These are phyloP conservation scores for Leptobrachium ailaonicum DNA, from an alignment of 2,113 vertebrate species.

Conservation along the genomic window DNA sequence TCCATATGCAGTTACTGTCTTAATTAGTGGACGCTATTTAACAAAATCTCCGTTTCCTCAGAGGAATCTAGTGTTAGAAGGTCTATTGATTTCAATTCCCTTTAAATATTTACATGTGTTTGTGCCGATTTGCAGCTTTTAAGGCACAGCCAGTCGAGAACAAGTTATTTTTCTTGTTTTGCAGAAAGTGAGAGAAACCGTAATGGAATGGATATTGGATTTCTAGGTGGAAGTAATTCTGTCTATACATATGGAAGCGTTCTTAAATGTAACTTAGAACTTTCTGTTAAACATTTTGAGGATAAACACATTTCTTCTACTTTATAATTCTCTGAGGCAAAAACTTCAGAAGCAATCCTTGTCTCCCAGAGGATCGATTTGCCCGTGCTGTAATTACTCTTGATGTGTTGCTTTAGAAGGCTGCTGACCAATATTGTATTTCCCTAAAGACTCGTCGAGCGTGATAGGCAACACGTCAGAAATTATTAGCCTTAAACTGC, in stretches of 20 bases:
- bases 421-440: slow-evolving; percentile 37
- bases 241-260: background rate
- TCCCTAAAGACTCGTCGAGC: slow-evolving; percentile 27
- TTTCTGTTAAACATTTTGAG: slow-evolving; percentile 6
- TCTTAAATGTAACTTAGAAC: slow-evolving; percentile 7
- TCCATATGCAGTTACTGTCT: too few species aligned
- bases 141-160: background rate
- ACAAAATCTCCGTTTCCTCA: too few species aligned
- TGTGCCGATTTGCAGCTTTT: background rate
- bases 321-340: slow-evolving; percentile 22
- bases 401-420: slow-evolving; percentile 40
- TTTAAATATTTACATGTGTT: background rate
- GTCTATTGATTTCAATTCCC: background rate
- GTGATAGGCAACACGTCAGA: slow-evolving; percentile 13
- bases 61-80: background rate
- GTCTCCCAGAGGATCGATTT: slow-evolving; percentile 22
- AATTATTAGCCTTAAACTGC: slow-evolving; percentile 20
- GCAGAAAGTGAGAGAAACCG: background rate
- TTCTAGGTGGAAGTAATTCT: slow-evolving; percentile 20
- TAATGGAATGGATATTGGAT: slow-evolving; percentile 1
- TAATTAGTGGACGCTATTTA: too few species aligned
- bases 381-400: slow-evolving; percentile 26
- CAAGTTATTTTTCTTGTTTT: slow-evolving; percentile 16
- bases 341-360: slow-evolving; percentile 12
- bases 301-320: background rate